Percentiles rank a stretch among this genome's conserved stretches.
phyloP scores from a whole-genome alignment of 2,113 vertebrate species.

The Girardinichthys multiradiatus region DNA sequence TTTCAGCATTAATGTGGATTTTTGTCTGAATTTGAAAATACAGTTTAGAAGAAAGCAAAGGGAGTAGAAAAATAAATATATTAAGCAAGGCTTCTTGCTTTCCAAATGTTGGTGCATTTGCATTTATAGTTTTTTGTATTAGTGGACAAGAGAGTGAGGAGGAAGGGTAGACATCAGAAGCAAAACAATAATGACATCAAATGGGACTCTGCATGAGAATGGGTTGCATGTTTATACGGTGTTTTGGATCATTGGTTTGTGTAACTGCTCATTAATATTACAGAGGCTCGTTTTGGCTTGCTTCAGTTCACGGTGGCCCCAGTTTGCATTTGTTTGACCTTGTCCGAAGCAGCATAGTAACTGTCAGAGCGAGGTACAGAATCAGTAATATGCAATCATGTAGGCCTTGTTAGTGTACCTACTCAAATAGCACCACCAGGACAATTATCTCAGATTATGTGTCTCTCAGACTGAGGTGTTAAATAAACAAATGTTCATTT shows the following conservation, averaged over 20 bases:
- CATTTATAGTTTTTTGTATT: slow-evolving; percentile 27
- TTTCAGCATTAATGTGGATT: slow-evolving; percentile 36
- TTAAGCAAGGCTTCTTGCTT: slow-evolving; percentile 10
- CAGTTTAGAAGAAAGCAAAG: neutral
- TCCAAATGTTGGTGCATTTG: slow-evolving; percentile 27
- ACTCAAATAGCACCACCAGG: slow-evolving; percentile 50
- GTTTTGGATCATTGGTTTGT: slow-evolving; percentile 4
- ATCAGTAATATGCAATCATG: slow-evolving; percentile 37
- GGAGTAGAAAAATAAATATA: slow-evolving; percentile 6
- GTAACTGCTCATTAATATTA: slow-evolving; percentile 11
- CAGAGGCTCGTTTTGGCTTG: slow-evolving; percentile 6
- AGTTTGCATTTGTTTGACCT: slow-evolving; percentile 35
- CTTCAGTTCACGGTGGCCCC: neutral
- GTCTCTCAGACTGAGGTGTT: slow-evolving; percentile 13
- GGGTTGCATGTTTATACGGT: slow-evolving; percentile 8
- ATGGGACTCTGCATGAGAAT: neutral
- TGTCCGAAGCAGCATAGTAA: slow-evolving; percentile 30
- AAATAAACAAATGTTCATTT: neutral
- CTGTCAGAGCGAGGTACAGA: slow-evolving; percentile 30
- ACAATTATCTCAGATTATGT: slow-evolving; percentile 55
- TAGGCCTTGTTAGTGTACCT: slow-evolving; percentile 17
- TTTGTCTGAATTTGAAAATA: slow-evolving; percentile 14
- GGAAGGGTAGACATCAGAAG: slow-evolving; percentile 13
- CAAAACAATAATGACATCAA: slow-evolving; percentile 5
- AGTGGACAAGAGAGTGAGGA: slow-evolving; percentile 11